Conservation (phyloP, 2,113 vertebrate genomes). For the Hipposideros armiger region DNA sequence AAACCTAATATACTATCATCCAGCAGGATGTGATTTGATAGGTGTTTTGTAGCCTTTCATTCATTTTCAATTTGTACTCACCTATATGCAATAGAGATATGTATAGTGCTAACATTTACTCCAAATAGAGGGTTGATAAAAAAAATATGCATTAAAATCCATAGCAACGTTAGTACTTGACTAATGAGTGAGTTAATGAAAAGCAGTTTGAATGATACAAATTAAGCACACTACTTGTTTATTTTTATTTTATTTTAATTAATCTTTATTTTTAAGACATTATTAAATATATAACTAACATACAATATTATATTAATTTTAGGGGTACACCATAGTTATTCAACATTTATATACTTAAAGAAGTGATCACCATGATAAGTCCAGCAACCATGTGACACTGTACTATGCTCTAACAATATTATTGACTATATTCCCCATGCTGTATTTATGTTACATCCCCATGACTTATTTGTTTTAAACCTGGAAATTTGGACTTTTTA, state of each 20-base stretch:
- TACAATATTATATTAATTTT: no score
- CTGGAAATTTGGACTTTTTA: no score
- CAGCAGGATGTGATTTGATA: neutral
- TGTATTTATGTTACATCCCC: no score
- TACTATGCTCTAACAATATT: no score
- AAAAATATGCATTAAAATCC: neutral
- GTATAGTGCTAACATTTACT: neutral
- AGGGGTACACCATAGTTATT: no score
- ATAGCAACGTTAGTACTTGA: neutral
- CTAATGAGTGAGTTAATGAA: neutral
- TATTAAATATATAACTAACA: no score
- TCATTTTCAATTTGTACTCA: constrained; percentile 7
- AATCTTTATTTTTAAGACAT: neutral
- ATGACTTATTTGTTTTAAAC: no score
- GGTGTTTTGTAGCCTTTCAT: neutral
- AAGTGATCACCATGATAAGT: no score
- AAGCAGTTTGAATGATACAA: neutral
- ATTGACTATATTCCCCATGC: no score
- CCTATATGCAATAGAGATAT: neutral
- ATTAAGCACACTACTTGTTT: neutral
- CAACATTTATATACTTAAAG: no score
- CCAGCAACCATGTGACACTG: no score
- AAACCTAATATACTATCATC: neutral
- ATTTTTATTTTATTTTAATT: constrained; percentile 7
- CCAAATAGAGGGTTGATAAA: neutral